Percentiles rank a stretch among this genome's conserved stretches.
phyloP scores from a whole-genome alignment of 1,140 invertebrate species.

The Stegodyphus mimosarum region DNA sequence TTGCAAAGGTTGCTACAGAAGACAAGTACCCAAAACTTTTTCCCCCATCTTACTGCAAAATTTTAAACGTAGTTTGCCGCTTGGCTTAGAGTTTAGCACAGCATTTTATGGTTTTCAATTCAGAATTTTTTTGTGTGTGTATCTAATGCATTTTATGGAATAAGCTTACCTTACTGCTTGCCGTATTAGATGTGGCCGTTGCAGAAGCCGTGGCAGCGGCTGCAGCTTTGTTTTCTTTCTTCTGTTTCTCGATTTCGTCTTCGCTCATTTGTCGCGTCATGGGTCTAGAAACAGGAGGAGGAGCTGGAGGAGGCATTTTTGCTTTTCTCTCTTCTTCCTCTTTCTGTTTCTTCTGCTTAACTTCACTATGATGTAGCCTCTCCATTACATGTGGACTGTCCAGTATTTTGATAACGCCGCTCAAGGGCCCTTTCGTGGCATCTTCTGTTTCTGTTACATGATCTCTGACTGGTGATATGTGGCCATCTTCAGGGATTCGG shows the following conservation, averaged over 20 bases:
- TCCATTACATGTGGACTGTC: slow-evolving; percentile 91
- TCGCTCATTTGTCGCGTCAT: slow-evolving; percentile 77
- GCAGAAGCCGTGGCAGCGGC: slow-evolving; percentile 69
- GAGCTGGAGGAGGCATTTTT: slow-evolving; percentile 68
- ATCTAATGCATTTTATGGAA: slow-evolving; percentile 65
- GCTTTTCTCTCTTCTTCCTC: slow-evolving; percentile 58
- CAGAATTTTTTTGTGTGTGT: neutral
- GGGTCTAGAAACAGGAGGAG: slow-evolving; percentile 67
- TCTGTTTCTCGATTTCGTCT: slow-evolving; percentile 89
- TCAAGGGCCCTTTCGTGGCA: slow-evolving; percentile 85
- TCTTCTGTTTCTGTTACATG: slow-evolving; percentile 88
- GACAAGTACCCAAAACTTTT: too few species aligned
- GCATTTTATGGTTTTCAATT: too few species aligned
- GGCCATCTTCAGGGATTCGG: neutral
- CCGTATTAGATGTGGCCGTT: neutral
- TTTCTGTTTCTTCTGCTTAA: slow-evolving; percentile 74
- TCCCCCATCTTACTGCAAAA: too few species aligned
- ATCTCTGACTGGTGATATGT: neutral
- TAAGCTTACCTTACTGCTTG: slow-evolving; percentile 66
- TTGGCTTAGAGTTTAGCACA: too few species aligned
- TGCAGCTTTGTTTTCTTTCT: slow-evolving; percentile 84
- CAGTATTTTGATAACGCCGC: slow-evolving; percentile 86
- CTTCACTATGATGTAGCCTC: slow-evolving; percentile 79
- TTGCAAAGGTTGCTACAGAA: too few species aligned
- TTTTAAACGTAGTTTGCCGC: too few species aligned